Evolutionary conservation across 2,113 vertebrate species (phyloP), one percentile per base, ranked within the genome.

Genomic region (Pionites leucogaster): DNA sequence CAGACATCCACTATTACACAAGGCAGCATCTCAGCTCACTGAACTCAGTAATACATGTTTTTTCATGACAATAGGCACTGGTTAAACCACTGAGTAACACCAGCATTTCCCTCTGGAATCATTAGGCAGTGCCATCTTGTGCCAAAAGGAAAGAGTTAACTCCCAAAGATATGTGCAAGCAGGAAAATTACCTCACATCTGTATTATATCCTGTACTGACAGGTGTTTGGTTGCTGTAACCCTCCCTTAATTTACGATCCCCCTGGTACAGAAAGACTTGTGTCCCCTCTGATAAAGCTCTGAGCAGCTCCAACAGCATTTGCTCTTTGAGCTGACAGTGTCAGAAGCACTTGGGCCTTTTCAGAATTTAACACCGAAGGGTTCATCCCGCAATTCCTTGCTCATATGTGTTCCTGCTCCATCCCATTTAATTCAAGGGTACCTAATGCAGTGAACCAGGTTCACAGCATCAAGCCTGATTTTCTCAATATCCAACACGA

Each of bases 11-110:
- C 13, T 37, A 2, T 0, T 35, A 6, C 1, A 42, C 25, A n/a
- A 64, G 10, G 16, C 31, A 53, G 22, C 52, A 24, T 23, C 41
- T 39, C 12, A 29, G 10, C 28, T 46, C 4, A 0, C 22, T 10
- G 3, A 63, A 47, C 24, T 33, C 6, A 25, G 15, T 11, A 50
- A 47, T 9, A 41, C 12, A 4, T 5, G 2, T 28, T 67, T 44
- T 13, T 27, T 46, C 15, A 0, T 10, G 0, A 17, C 4, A 0
- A 47, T 6, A 7, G 47, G 39, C 3, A 17, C 20, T 3, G 11
- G 19, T 9, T 16, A 18, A 71, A 10, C 6, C n/a, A 6, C 2
- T 0, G 7, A 59, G 22, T 6, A 17, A 4, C 0, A 1, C 25
- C 5, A 17, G 33, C 15, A 6, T 3, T 9, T 4, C 31, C 44